These are phyloP conservation scores for Phaonia tiefii DNA, from an alignment of 2,888 invertebrate genomes.

Conservation along the genomic window DNA sequence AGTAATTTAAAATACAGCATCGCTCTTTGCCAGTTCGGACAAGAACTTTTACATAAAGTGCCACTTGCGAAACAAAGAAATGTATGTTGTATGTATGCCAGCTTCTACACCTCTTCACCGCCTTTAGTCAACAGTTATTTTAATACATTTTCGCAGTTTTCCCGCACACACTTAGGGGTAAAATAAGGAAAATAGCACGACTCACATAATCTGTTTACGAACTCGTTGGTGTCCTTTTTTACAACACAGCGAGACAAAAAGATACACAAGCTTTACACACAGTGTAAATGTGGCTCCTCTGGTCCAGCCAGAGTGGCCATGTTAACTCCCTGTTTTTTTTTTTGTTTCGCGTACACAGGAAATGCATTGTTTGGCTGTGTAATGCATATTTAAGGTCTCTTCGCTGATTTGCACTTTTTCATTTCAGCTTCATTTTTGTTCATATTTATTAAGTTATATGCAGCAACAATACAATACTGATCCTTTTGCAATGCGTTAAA, in stretches of 20 bases:
- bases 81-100: too few relatives aligned
- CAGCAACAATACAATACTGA: too few relatives aligned
- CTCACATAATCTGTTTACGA: slow-evolving; percentile 52
- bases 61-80: neutral
- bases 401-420: neutral
- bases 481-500: too few relatives aligned
- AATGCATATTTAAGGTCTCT: slow-evolving; percentile 52
- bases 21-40: neutral
- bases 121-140: slow-evolving; percentile 40
- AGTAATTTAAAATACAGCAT: slow-evolving; percentile 14
- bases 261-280: neutral
- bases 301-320: neutral
- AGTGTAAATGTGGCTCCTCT: neutral
- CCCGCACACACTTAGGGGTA: neutral
- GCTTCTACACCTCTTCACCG: neutral
- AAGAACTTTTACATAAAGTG: neutral
- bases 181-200: slow-evolving; percentile 32
- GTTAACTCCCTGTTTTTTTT: neutral
- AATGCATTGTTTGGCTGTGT: slow-evolving; percentile 54
- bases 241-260: neutral
- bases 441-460: slow-evolving; percentile 1
- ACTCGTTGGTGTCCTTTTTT: neutral
- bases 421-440: neutral
- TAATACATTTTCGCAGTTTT: slow-evolving; percentile 9
- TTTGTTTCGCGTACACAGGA: slow-evolving; percentile 45